Evolutionary conservation across 2,888 invertebrate species (phyloP).

Genomic region (Cheilosia grossa): DNA sequence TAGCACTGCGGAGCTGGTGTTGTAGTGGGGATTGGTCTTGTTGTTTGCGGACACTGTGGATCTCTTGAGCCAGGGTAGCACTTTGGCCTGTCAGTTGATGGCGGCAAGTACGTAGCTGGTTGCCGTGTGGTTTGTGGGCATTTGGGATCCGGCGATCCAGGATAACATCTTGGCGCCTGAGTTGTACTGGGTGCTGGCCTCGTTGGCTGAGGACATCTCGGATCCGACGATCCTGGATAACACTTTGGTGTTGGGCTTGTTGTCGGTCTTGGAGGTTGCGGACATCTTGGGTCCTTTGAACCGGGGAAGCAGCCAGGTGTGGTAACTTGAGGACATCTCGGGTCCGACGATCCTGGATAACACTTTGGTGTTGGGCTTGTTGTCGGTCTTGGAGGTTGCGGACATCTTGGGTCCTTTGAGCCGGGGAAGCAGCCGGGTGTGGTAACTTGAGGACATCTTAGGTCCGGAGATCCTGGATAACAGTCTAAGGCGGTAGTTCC

Average conservation of each 20-base stretch:
- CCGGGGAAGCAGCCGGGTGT: constrained; percentile 80
- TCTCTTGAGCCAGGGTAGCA: constrained; percentile 79
- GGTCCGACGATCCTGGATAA: too few relatives aligned
- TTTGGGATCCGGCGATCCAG: constrained; percentile 37
- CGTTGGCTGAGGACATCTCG: too few relatives aligned
- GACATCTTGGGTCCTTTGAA: too few relatives aligned
- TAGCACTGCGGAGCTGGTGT: constrained; percentile 75
- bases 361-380: too few relatives aligned
- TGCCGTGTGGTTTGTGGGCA: too few relatives aligned
- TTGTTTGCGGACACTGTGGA: constrained; percentile 76
- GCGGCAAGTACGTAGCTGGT: constrained; percentile 71
- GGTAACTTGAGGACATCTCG: constrained; percentile 77
- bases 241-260: too few relatives aligned
- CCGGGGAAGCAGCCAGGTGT: too few relatives aligned
- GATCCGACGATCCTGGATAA: too few relatives aligned
- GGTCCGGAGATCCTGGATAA: constrained; percentile 81
- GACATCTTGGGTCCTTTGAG: constrained; percentile 81
- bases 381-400: too few relatives aligned
- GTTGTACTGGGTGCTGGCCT: too few relatives aligned
- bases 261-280: too few relatives aligned
- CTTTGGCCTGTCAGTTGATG: constrained; percentile 50
- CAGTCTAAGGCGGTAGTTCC: constrained; percentile 72
- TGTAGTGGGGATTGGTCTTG: constrained; percentile 76
- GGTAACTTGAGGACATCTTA: constrained; percentile 78
- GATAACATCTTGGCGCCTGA: too few relatives aligned